Base-by-base conservation (phyloP, 1,140 invertebrate genomes). In the Mercenaria mercenaria region DNA sequence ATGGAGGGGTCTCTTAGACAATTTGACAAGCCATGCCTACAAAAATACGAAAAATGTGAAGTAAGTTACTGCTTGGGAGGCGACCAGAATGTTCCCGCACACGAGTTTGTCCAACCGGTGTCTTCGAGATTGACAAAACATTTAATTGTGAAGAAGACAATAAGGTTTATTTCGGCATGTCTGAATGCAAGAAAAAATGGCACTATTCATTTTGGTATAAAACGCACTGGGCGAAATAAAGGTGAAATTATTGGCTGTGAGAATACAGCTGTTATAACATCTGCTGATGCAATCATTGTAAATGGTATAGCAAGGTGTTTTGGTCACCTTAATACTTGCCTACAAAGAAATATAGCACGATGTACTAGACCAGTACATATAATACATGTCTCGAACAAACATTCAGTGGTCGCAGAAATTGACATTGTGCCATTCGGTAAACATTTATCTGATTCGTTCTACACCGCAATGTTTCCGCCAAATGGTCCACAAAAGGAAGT, bases 121-220 rank as follows among this genome's bases (percentile, higher is more conserved):
- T 56, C 32, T 18, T 15, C 34, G 11, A 37, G 23, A 6, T 18
- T 26, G 29, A 37, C 47, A 34, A 39, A n/a, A n/a, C 20, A 39
- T 39, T 39, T 59, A 1, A 39, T 81, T 37, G 52, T 39, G 20
- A 81, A 81, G 26, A 8, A 61, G 1, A 26, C 26, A 39, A n/a
- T 81, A 26, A 26, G 50, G 23, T 81, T 81, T 81, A 39, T 50
- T 11, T 3, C 79, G 23, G 79, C 79, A 10, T 81, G 79, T 39
- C 29, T 81, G 34, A 81, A 81, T 81, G 50, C 29, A 10, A 37
- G 52, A n/a, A 81, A 61, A 41, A 81, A 81, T 81, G 79, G 79
- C 10, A 81, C 79, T 6, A 81, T 81, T 37, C 79, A 81, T 61
- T 81, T 81, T 81, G 79, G 79, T 3, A 81, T 81, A 6, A 61